phyloP scores from a whole-genome alignment of 2,888 invertebrate genomes.

The Lithophane ornitopus region DNA sequence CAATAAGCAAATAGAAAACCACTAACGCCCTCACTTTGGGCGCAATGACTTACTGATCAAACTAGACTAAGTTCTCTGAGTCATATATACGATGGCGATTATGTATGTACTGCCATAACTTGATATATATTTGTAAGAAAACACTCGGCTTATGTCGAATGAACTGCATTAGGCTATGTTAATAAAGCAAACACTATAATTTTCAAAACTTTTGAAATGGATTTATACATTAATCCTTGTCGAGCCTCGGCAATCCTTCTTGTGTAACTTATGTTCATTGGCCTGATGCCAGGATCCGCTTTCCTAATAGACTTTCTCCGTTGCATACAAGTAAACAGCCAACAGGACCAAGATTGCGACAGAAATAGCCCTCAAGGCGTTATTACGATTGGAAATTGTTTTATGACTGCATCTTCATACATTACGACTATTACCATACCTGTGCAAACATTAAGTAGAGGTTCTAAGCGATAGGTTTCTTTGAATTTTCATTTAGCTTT shows the following conservation, averaged over 20 bases:
- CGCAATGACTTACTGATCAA: conserved; percentile 68
- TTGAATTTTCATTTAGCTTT: not conserved
- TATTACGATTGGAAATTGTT: conserved; percentile 43
- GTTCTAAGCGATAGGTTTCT: not conserved
- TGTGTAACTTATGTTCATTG: conserved; percentile 54
- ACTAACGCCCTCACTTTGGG: conserved; percentile 73
- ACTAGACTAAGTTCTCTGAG: conserved; percentile 67
- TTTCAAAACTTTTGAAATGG: conserved; percentile 24
- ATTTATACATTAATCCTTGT: conserved; percentile 23
- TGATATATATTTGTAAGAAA: conserved; percentile 35
- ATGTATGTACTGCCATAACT: conserved; percentile 33
- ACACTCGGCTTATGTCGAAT: not conserved
- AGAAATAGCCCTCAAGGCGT: conserved; percentile 46
- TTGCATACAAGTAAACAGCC: conserved; percentile 50
- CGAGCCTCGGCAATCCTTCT: conserved; percentile 44
- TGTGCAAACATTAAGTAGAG: conserved; percentile 13
- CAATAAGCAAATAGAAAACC: conserved; percentile 58
- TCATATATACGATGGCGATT: conserved; percentile 59
- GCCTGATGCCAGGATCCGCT: conserved; percentile 62
- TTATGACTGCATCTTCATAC: conserved; percentile 23
- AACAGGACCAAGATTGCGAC: conserved; percentile 45
- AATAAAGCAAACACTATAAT: conserved; percentile 6
- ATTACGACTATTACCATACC: conserved; percentile 26
- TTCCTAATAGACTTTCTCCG: conserved; percentile 65
- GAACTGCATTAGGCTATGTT: not conserved